Evolutionary conservation across 1,140 invertebrate species (phyloP), one percentile per base, ranked within the genome.

Genomic region (Calephelis nemesis): DNA sequence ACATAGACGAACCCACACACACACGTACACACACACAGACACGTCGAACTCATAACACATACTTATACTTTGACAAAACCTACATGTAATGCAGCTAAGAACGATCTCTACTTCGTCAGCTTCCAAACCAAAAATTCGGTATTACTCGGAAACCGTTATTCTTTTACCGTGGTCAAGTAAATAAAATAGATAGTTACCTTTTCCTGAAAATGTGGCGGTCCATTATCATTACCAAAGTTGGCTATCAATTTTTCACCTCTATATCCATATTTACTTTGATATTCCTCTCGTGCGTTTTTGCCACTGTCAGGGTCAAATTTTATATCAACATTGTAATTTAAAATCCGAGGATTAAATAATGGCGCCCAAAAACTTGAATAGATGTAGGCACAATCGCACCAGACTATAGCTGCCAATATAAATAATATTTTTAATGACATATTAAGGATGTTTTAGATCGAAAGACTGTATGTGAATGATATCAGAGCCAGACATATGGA

Each of bases 311-410:
- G 85, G 65, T 84, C 72, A 75, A 88, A 88, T 15, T 74, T 71
- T 7, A 76, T 63, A 65, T 90, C 85, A 3, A 91, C 86, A 45
- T 79, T 74, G 63, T 88, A 90, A 66, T 85, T 84, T 15, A 91
- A 74, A 52, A 91, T 85, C n/a, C 77, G 76, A 0, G 83, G 82
- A 67, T 91, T 82, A 49, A 78, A 85, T 49, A 91, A 72, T 45
- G 88, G 88, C 65, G 85, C 86, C 85, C 85, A 91, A 76, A 91
- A 91, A 78, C 87, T 88, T 7, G 87, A 91, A 71, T 79, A 85
- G 5, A 83, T 39, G 67, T 73, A 76, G 39, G 77, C 70, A 70
- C 78, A 76, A n/a, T 83, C 78, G 67, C 75, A 84, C 42, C 73
- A 72, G 30, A 58, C 66, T n/a, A 85, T 50, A 69, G 74, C 71